Base-by-base conservation (phyloP, 2,113 vertebrate genomes). In the Sinocyclocheilus anshuiensis region DNA sequence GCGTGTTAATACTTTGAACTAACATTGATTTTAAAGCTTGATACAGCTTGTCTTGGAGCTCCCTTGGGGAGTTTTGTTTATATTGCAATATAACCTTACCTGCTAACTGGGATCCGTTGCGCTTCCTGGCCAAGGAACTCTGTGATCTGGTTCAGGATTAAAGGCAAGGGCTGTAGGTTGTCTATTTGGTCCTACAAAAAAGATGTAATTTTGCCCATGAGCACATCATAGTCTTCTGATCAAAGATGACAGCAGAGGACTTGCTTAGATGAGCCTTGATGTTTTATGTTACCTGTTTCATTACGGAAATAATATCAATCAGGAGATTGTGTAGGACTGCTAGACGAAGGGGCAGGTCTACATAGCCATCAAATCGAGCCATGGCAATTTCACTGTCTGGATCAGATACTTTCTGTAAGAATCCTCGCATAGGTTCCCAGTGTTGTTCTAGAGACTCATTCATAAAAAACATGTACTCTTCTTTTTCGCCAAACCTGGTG, bases 391-490 rank as follows among this genome's bases (percentile, higher is more conserved):
- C 90, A 0, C 92, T 90, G 88, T 97, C 96, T 0, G 93, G 92
- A 83, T 86, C 90, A 50, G 98, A 96, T 78, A 97, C 96, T 0
- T 91, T 94, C 88, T 91, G 91, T 85, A 99, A 93, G 88, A 98
- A 97, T 1, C 10, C 24, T 0, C 90, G 89, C 98, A 99, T 99
- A 83, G 93, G 90, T 18, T 96, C 93, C 92, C 95, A 96, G 86
- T 97, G 93, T 55, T 92, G 93, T 92, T 97, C 91, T 91, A 99
- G 86, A 91, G 98, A 99, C 6, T 95, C 94, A 1, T 98, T 98
- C 98, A 99, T 98, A 85, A 99, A 99, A 74, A 94, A 90, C 98
- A 99, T 99, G 92, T 99, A 99, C 85, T 96, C 96, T 87, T 99
- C 98, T 88, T 99, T 99, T 87, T 98, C 97, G 0, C 98, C 98